These are phyloP conservation scores for Trichogramma evanescens DNA, from an alignment of 2,888 invertebrate genomes.

Conservation along the genomic window DNA sequence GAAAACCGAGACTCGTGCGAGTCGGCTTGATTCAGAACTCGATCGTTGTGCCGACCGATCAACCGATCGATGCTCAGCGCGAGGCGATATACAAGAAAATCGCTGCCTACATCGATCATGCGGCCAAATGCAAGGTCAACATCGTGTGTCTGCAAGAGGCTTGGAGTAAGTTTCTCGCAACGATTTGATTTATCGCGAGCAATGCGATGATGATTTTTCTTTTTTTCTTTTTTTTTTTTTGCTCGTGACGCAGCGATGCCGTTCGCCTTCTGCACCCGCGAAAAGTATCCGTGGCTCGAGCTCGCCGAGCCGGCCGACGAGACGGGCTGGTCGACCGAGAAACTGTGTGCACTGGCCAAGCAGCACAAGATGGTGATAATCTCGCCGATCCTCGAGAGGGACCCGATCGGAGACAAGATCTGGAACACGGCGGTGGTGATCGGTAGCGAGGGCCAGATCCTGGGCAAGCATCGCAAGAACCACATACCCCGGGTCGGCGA, in stretches of 20 bases:
- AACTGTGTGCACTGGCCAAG: conserved; percentile 67
- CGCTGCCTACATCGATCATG: conserved; percentile 63
- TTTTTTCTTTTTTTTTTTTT: not conserved
- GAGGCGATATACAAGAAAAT: conserved; percentile 72
- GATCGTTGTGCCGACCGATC: conserved; percentile 69
- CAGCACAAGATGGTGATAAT: conserved; percentile 86
- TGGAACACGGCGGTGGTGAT: conserved; percentile 96
- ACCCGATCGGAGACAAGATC: conserved; percentile 68
- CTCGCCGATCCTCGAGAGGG: conserved; percentile 89
- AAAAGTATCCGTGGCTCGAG: conserved; percentile 88
- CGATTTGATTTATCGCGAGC: not conserved
- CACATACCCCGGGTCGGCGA: conserved; percentile 90
- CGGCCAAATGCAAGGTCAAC: conserved; percentile 73
- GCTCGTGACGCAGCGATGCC: conserved; percentile 72
- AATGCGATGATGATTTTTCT: not conserved
- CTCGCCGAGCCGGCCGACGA: conserved; percentile 80
- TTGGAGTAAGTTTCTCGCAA: conserved; percentile 68
- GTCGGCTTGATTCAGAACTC: conserved; percentile 86
- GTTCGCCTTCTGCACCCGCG: conserved; percentile 93
- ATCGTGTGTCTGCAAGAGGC: conserved; percentile 93
- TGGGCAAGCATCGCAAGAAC: conserved; percentile 96
- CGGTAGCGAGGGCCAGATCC: conserved; percentile 70
- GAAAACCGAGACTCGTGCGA: conserved; percentile 66
- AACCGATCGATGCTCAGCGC: conserved; percentile 67
- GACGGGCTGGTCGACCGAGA: conserved; percentile 73